Conservation (phyloP, 1,140 invertebrate species). For the Catajapyx aquilonaris region DNA sequence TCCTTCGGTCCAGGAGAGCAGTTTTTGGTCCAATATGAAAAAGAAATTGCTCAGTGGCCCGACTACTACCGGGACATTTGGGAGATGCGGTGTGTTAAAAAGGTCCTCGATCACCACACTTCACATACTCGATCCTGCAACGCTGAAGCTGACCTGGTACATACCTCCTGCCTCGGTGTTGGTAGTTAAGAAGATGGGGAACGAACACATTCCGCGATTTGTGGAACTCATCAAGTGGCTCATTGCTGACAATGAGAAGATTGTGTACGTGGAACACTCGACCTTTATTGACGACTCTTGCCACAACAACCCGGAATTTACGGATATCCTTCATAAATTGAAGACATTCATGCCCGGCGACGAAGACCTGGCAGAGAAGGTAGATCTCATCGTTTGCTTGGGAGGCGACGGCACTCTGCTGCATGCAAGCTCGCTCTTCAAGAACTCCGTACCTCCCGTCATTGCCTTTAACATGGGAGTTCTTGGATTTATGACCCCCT, state of each 20-base stretch:
- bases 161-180: conserved; percentile 83
- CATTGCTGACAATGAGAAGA: conserved; percentile 79
- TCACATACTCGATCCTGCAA: conserved; percentile 93
- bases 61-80: no score
- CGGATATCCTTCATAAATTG: conserved; percentile 51
- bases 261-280: conserved; percentile 77
- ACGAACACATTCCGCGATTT: conserved; percentile 72
- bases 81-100: no score
- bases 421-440: conserved; percentile 82
- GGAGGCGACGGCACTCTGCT: conserved; percentile 91
- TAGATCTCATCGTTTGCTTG: conserved; percentile 89
- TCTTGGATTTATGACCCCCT: conserved; percentile 85
- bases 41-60: no score
- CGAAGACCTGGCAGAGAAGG: conserved; percentile 56
- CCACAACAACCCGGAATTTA: conserved; percentile 42
- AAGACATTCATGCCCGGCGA: conserved; percentile 77
- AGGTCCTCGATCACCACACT: no score
- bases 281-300: conserved; percentile 64
- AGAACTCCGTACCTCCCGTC: conserved; percentile 89
- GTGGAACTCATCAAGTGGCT: conserved; percentile 86
- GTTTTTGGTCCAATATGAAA: no score
- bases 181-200: conserved; percentile 88
- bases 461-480: conserved; percentile 96
- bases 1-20: no score
- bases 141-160: conserved; percentile 88